phyloP scores from a whole-genome alignment of 2,888 invertebrate species.

The Cephus sareptanus region DNA sequence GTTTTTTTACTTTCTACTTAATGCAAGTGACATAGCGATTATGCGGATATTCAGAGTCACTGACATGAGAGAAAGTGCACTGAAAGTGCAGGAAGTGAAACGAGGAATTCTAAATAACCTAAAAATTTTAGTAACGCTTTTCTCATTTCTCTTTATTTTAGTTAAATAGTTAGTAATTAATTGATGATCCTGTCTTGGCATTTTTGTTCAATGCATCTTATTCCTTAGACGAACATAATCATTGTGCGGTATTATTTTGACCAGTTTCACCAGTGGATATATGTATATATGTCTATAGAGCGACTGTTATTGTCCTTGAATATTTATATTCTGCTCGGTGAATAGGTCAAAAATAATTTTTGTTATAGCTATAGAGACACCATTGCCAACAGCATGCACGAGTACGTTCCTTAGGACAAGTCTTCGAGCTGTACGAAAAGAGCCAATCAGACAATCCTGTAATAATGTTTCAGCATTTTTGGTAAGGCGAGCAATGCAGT shows the following conservation, averaged over 20 bases:
- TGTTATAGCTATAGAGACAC: not conserved
- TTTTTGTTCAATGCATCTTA: not conserved
- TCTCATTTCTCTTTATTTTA: not conserved
- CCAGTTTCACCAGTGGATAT: not conserved
- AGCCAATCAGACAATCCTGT: not conserved
- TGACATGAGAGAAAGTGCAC: not conserved
- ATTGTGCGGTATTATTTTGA: not conserved
- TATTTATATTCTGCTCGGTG: not conserved
- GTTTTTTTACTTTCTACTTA: not conserved
- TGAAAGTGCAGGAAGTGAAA: not conserved
- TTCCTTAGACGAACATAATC: not conserved
- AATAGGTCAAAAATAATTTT: not conserved
- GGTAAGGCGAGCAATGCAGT: slow-evolving; percentile 42
- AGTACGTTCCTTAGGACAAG: not conserved
- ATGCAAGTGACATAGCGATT: not conserved
- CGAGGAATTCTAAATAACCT: not conserved
- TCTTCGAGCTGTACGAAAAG: not conserved
- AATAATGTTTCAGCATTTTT: slow-evolving; percentile 47
- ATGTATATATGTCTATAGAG: not conserved
- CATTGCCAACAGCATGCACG: not conserved
- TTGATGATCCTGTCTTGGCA: not conserved
- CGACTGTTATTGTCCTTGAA: not conserved
- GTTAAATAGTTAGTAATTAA: not conserved
- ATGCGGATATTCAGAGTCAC: not conserved
- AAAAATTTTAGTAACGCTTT: not conserved